A percentile compares a stretch with the other conserved stretches of the same genome.
Evolutionary conservation across 2,113 vertebrate genomes (phyloP).

Genomic region (Hepsetus odoe): DNA sequence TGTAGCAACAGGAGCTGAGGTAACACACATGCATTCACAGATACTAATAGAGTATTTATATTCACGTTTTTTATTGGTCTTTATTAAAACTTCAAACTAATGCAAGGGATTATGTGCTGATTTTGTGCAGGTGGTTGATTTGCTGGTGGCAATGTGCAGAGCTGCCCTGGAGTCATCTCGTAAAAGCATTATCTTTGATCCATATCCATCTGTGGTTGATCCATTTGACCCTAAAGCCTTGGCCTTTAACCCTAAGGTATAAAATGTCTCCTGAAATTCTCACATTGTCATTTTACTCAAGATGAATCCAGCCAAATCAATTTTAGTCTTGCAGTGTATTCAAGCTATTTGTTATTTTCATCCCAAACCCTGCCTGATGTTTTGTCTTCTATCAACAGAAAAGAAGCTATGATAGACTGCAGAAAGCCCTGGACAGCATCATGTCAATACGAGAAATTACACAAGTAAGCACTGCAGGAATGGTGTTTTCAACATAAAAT

Average conservation of each 20-base stretch:
- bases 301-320: not conserved
- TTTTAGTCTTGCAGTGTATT: not conserved
- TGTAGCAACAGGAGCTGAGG: conserved; percentile 94
- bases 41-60: not conserved
- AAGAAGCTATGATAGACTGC: conserved; percentile 91
- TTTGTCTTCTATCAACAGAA: conserved; percentile 73
- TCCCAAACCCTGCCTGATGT: not conserved
- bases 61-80: not conserved
- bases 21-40: conserved; percentile 56
- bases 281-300: not conserved
- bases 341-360: not conserved
- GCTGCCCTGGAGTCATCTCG: conserved; percentile 93
- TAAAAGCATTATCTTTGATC: conserved; percentile 96
- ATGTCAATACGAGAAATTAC: conserved; percentile 93
- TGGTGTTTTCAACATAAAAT: not conserved
- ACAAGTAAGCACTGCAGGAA: conserved; percentile 77
- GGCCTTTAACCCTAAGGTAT: conserved; percentile 95
- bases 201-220: conserved; percentile 94
- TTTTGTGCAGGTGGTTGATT: conserved; percentile 85
- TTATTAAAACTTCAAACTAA: not conserved
- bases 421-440: conserved; percentile 91
- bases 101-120: conserved; percentile 3
- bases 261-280: not conserved
- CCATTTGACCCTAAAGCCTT: conserved; percentile 90
- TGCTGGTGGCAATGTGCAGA: conserved; percentile 95